A percentile compares a stretch with the other conserved stretches of the same genome.
Evolutionary conservation across 2,113 vertebrate genomes (phyloP).

Genomic region (Pithys albifrons): DNA sequence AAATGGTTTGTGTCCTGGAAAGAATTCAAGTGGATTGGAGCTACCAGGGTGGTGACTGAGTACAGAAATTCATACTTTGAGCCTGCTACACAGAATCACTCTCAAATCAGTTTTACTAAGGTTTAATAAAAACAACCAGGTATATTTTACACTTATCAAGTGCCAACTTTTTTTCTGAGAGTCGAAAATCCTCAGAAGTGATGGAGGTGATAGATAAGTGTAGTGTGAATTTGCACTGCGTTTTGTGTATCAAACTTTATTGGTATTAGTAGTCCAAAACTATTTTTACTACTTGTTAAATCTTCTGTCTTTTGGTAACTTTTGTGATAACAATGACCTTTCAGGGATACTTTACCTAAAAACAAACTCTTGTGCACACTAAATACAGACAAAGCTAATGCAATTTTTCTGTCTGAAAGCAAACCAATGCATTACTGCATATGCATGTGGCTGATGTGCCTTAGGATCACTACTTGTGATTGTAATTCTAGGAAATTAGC

Average conservation of each 20-base stretch:
- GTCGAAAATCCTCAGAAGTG: not conserved
- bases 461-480: slow-evolving; percentile 75
- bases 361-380: slow-evolving; percentile 55
- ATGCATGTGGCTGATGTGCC: slow-evolving; percentile 74
- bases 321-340: slow-evolving; percentile 71
- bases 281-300: slow-evolving; percentile 66
- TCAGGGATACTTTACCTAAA: slow-evolving; percentile 77
- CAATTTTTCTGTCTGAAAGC: slow-evolving; percentile 29
- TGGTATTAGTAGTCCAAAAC: slow-evolving; percentile 8
- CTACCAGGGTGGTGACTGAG: not conserved
- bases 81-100: slow-evolving; percentile 41
- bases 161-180: slow-evolving; percentile 48
- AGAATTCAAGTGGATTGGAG: not conserved
- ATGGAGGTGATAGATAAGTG: slow-evolving; percentile 35
- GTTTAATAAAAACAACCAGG: slow-evolving; percentile 21
- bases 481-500: slow-evolving; percentile 32
- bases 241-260: slow-evolving; percentile 50
- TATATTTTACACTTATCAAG: slow-evolving; percentile 57
- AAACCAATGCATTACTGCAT: slow-evolving; percentile 44
- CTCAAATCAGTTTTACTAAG: slow-evolving; percentile 31
- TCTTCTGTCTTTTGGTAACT: slow-evolving; percentile 73
- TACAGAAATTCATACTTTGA: not conserved
- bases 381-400: slow-evolving; percentile 45
- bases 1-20: not conserved
- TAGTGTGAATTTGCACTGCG: slow-evolving; percentile 65